Percentiles rank a stretch among this genome's conserved stretches.
phyloP scores from a whole-genome alignment of 2,113 vertebrate species.

The Siniperca chuatsi region DNA sequence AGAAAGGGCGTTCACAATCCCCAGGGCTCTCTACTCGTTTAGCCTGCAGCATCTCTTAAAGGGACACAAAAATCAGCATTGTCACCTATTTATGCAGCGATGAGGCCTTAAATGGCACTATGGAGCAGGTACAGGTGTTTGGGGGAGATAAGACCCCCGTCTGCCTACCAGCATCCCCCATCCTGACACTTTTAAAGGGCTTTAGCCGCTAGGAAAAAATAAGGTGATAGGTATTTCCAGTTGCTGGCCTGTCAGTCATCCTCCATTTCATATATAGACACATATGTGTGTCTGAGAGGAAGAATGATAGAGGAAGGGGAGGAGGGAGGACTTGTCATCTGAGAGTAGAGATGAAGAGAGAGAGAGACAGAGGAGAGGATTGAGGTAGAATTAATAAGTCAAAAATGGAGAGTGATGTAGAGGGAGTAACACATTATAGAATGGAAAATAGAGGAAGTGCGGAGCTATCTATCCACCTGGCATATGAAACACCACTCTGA shows the following conservation, averaged over 20 bases:
- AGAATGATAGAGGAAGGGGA: conserved; percentile 31
- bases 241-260: conserved; percentile 66
- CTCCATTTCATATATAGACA: conserved; percentile 47
- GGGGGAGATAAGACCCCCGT: conserved; percentile 70
- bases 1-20: conserved; percentile 41
- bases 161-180: conserved; percentile 16
- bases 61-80: conserved; percentile 68
- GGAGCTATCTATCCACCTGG: not conserved
- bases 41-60: conserved; percentile 54
- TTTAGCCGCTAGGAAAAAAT: conserved; percentile 50
- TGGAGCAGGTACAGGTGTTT: conserved; percentile 75
- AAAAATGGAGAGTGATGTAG: conserved; percentile 25
- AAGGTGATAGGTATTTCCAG: conserved; percentile 63
- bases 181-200: conserved; percentile 58
- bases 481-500: not conserved
- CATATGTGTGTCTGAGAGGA: conserved; percentile 28
- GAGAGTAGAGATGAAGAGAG: conserved; percentile 29
- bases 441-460: not conserved
- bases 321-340: conserved; percentile 33
- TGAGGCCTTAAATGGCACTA: conserved; percentile 70
- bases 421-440: not conserved
- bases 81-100: conserved; percentile 81
- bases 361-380: conserved; percentile 15
- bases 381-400: conserved; percentile 45
- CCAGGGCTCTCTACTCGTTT: conserved; percentile 31